Percentiles rank a stretch among this genome's conserved stretches.
Evolutionary conservation across 2,888 invertebrate genomes (phyloP).

Genomic region (Netelia inedita): DNA sequence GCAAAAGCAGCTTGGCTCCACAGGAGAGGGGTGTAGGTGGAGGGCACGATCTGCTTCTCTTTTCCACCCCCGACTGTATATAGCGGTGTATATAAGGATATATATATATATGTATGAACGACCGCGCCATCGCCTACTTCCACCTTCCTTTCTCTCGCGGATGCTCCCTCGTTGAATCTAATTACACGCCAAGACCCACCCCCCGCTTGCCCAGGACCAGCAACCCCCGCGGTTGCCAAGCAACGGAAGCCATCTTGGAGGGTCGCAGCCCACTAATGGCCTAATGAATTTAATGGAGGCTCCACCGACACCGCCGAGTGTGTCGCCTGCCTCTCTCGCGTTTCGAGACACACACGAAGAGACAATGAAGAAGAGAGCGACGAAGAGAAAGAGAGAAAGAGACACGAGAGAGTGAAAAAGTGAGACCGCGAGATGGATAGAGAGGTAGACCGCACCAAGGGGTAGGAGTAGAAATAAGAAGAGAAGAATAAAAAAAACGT

Average conservation of each 20-base stretch:
- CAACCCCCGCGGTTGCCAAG: constrained; percentile 81
- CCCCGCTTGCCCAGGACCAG: constrained; percentile 70
- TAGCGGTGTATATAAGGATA: constrained; percentile 12
- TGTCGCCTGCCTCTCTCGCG: constrained; percentile 61
- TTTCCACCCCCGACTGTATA: constrained; percentile 18
- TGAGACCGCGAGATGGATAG: not conserved
- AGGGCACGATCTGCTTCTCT: constrained; percentile 38
- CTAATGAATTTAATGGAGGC: constrained; percentile 85
- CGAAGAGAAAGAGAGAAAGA: constrained; percentile 42
- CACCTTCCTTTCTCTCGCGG: constrained; percentile 74
- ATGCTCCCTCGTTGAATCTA: constrained; percentile 84
- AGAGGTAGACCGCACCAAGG: too few species aligned
- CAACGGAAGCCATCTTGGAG: constrained; percentile 85
- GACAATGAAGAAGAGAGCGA: constrained; percentile 51
- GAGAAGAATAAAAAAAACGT: not conserved
- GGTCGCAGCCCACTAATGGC: constrained; percentile 85
- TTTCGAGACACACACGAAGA: constrained; percentile 61
- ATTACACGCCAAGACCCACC: constrained; percentile 83
- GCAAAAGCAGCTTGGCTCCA: constrained; percentile 63
- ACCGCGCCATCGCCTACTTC: constrained; percentile 62
- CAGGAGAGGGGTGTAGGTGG: constrained; percentile 17
- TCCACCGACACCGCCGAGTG: constrained; percentile 76
- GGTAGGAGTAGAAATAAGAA: not conserved
- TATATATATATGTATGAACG: constrained; percentile 18
- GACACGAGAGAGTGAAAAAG: not conserved